Conservation (phyloP, 2,888 invertebrate genomes). For the Drosophila aldrichi region DNA sequence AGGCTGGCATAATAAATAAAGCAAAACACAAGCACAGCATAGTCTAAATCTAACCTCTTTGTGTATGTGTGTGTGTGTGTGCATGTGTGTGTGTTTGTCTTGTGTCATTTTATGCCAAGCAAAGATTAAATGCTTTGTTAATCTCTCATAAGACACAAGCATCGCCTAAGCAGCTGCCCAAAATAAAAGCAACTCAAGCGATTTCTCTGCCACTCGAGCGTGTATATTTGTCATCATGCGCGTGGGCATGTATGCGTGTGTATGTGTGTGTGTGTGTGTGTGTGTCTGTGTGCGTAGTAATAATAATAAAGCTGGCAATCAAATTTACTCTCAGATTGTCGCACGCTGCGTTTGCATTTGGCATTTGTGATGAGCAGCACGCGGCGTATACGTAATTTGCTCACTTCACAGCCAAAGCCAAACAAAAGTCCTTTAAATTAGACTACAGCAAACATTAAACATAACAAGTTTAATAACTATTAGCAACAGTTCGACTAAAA, state of each 20-base stretch:
- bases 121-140: slow-evolving; percentile 76
- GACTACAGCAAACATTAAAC: slow-evolving; percentile 28
- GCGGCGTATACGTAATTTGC: slow-evolving; percentile 38
- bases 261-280: slow-evolving; percentile 20
- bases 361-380: slow-evolving; percentile 13
- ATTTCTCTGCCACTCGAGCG: slow-evolving; percentile 23
- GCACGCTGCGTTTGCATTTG: slow-evolving; percentile 50
- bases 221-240: slow-evolving; percentile 13
- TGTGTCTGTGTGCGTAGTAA: slow-evolving; percentile 34
- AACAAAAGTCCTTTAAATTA: slow-evolving; percentile 51
- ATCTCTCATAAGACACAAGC: slow-evolving; percentile 58
- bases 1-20: slow-evolving; percentile 43
- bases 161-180: slow-evolving; percentile 39
- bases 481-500: slow-evolving; percentile 9
- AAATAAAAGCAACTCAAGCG: slow-evolving; percentile 53
- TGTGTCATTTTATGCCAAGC: slow-evolving; percentile 63
- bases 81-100: slow-evolving; percentile 24
- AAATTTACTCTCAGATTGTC: slow-evolving; percentile 54
- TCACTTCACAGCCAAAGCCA: slow-evolving; percentile 17
- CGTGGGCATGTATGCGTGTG: slow-evolving; percentile 4
- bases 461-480: slow-evolving; percentile 27
- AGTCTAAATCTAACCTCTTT: slow-evolving; percentile 32
- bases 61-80: slow-evolving; percentile 17
- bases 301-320: slow-evolving; percentile 59
- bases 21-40: slow-evolving; percentile 35